phyloP scores from a whole-genome alignment of 2,113 vertebrate genomes.

The Crotalus helleri region DNA sequence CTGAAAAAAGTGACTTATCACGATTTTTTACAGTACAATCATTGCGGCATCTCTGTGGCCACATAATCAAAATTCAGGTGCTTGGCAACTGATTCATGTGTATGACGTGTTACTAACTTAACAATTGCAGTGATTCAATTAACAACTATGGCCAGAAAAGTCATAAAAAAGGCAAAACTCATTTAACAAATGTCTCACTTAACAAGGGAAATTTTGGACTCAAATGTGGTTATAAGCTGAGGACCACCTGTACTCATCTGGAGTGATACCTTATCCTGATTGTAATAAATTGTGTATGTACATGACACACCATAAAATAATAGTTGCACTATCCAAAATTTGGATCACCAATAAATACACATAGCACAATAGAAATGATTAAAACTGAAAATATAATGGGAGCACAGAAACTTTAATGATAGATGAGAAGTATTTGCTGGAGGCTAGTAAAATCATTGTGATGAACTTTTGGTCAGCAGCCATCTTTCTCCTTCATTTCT shows the following conservation, averaged over 20 bases:
- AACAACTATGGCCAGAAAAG: too few relatives aligned
- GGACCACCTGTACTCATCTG: background rate
- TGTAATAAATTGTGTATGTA: background rate
- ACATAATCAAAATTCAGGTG: too few relatives aligned
- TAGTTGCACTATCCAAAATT: constrained; percentile 24
- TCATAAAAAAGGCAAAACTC: too few relatives aligned
- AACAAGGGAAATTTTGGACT: too few relatives aligned
- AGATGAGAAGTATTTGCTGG: background rate
- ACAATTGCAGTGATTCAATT: too few relatives aligned
- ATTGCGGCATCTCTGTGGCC: too few relatives aligned
- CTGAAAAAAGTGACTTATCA: too few relatives aligned
- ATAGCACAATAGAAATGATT: background rate
- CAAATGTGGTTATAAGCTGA: too few relatives aligned
- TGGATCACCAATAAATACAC: background rate
- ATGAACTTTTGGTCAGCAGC: background rate
- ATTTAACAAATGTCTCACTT: too few relatives aligned
- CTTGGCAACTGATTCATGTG: too few relatives aligned
- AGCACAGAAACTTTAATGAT: background rate
- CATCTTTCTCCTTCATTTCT: background rate
- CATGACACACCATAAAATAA: background rate
- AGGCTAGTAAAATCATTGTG: background rate
- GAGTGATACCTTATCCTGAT: background rate
- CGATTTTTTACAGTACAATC: too few relatives aligned
- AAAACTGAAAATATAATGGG: background rate
- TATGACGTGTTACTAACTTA: too few relatives aligned